Evolutionary conservation across 1,140 invertebrate species (phyloP).

Genomic region (Archivesica marissinica): DNA sequence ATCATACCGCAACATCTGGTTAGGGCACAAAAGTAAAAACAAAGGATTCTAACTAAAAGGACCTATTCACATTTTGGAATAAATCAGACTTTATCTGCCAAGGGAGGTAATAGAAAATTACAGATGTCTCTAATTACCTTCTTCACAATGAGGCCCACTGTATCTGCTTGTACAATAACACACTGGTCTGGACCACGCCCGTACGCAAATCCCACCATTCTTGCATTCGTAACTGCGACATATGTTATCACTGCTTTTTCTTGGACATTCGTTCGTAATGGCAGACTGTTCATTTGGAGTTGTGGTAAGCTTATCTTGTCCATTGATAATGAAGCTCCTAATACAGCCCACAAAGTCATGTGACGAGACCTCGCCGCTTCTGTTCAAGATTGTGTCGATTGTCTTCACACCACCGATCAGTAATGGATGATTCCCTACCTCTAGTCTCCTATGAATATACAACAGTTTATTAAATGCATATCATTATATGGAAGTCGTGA

Average conservation of each 20-base stretch:
- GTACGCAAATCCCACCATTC: slow-evolving; percentile 89
- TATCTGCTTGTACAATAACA: slow-evolving; percentile 87
- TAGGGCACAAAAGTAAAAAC: too few relatives aligned
- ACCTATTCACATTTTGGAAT: too few relatives aligned
- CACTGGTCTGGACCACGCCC: slow-evolving; percentile 88
- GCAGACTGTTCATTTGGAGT: slow-evolving; percentile 77
- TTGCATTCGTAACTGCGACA: slow-evolving; percentile 86
- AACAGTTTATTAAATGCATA: too few relatives aligned
- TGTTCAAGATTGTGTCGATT: slow-evolving; percentile 92
- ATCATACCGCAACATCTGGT: too few relatives aligned
- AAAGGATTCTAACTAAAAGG: too few relatives aligned
- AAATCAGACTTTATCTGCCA: too few relatives aligned
- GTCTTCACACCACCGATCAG: slow-evolving; percentile 93
- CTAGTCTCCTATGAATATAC: slow-evolving; percentile 46
- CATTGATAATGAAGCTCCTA: slow-evolving; percentile 94
- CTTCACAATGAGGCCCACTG: slow-evolving; percentile 91
- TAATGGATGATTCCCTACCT: slow-evolving; percentile 86
- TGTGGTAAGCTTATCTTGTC: slow-evolving; percentile 84
- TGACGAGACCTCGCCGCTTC: slow-evolving; percentile 93
- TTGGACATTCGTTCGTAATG: slow-evolving; percentile 90
- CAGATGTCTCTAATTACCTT: too few relatives aligned
- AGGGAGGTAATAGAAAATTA: too few relatives aligned
- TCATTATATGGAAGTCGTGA: too few relatives aligned
- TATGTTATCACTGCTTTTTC: slow-evolving; percentile 83
- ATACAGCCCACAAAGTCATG: slow-evolving; percentile 97